Conservation (phyloP, 2,797 vertebrate genomes). For the Sorex maritimensis region DNA sequence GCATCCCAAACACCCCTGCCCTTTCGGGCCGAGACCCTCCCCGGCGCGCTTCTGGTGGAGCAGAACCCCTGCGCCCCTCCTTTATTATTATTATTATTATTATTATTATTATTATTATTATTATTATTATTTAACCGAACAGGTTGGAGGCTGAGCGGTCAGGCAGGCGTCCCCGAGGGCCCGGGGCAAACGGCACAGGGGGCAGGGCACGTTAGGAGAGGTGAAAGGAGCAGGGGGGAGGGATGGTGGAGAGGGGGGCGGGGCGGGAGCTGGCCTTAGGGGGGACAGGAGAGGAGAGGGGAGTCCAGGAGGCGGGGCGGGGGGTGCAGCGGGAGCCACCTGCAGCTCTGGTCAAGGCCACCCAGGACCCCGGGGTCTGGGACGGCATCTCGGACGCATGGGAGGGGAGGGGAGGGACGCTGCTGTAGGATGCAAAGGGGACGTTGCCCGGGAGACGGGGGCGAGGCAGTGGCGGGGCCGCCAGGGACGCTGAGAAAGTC, state of each 20-base stretch:
- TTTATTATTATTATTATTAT: too few species aligned
- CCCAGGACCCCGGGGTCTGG: background rate
- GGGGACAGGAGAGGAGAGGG: background rate
- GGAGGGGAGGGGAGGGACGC: background rate
- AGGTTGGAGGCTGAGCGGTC: background rate
- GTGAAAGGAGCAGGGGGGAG: background rate
- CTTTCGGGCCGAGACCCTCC: background rate
- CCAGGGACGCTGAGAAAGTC: too few species aligned
- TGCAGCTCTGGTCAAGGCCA: too few species aligned
- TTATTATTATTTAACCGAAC: background rate
- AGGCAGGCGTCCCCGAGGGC: background rate
- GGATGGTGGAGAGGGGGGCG: background rate
- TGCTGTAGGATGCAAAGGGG: too few species aligned
- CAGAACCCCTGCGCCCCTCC: background rate
- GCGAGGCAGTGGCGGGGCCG: too few species aligned
- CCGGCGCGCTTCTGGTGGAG: slow-evolving; percentile 43
- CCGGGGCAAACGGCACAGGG: background rate
- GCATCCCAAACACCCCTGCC: background rate
- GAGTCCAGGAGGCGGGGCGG: background rate
- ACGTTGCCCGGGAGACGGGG: background rate
- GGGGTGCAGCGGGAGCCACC: background rate
- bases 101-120: too few species aligned
- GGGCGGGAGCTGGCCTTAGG: background rate
- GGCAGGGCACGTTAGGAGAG: background rate
- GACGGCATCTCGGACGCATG: background rate